These are phyloP conservation scores for Actenoides hombroni DNA, from an alignment of 2,113 vertebrate species.

Conservation along the genomic window DNA sequence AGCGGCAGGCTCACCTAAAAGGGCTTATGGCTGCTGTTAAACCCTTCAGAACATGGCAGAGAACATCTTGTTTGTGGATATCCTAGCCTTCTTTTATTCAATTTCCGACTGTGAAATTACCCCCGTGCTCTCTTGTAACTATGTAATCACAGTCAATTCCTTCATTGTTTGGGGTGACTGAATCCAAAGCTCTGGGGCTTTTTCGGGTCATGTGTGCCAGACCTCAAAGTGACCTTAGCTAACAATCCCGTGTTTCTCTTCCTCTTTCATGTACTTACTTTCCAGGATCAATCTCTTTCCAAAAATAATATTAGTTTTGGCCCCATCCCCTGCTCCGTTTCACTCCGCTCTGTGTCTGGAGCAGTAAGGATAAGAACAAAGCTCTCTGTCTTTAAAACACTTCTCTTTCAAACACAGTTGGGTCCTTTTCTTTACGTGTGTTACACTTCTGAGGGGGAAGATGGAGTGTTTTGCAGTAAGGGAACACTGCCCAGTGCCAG, in stretches of 20 bases:
- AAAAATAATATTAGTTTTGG: conserved; percentile 63
- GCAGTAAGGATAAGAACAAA: conserved; percentile 5
- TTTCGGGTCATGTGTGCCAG: conserved; percentile 42
- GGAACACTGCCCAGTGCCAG: background rate
- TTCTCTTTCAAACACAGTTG: background rate
- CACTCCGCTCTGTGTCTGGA: background rate
- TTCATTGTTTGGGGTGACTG: background rate
- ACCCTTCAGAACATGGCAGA: background rate
- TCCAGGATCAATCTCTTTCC: conserved; percentile 40
- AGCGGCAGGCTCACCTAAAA: background rate
- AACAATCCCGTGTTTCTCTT: conserved; percentile 46
- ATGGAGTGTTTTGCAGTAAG: background rate
- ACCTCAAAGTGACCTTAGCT: conserved; percentile 48
- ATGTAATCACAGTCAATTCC: background rate
- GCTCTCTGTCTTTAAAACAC: background rate
- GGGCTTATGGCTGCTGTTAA: background rate
- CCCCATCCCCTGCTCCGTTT: background rate
- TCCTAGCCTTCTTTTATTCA: background rate
- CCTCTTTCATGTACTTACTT: conserved; percentile 42
- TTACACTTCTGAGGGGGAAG: background rate
- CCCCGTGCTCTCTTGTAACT: background rate
- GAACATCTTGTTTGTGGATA: background rate
- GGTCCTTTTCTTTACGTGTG: background rate
- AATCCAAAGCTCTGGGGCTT: conserved; percentile 39
- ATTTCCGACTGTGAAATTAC: background rate